phyloP scores from a whole-genome alignment of 2,888 invertebrate genomes.

The Thumatha senex region DNA sequence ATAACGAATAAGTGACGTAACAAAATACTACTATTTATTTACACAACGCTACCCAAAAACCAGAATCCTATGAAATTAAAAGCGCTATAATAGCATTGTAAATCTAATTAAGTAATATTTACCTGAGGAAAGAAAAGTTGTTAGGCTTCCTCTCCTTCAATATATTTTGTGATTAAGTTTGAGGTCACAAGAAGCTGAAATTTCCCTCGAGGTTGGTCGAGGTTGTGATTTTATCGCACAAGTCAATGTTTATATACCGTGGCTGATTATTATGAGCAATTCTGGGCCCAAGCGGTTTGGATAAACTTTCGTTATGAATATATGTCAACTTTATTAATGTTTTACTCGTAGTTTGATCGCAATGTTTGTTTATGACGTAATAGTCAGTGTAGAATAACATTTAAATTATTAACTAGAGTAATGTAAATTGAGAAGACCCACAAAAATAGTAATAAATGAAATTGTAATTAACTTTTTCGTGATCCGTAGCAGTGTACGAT shows the following conservation, averaged over 20 bases:
- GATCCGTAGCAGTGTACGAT: no score
- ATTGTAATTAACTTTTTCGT: no score
- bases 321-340: conserved; percentile 18
- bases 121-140: conserved; percentile 40
- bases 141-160: conserved; percentile 26
- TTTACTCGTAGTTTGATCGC: neutral
- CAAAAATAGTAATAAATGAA: no score
- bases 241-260: conserved; percentile 48
- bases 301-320: conserved; percentile 32
- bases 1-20: no score
- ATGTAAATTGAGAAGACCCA: neutral
- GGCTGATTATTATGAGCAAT: conserved; percentile 41
- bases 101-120: conserved; percentile 8
- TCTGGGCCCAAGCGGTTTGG: conserved; percentile 1
- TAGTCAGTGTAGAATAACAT: neutral
- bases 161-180: conserved; percentile 52
- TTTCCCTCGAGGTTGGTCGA: conserved; percentile 56
- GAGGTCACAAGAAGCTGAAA: conserved; percentile 50
- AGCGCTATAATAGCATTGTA: no score
- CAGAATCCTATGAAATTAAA: no score
- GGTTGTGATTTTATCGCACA: conserved; percentile 48
- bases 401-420: neutral
- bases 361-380: neutral
- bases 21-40: no score
- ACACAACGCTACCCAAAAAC: no score